phyloP scores from a whole-genome alignment of 2,797 vertebrate species.

The Carduelis carduelis region DNA sequence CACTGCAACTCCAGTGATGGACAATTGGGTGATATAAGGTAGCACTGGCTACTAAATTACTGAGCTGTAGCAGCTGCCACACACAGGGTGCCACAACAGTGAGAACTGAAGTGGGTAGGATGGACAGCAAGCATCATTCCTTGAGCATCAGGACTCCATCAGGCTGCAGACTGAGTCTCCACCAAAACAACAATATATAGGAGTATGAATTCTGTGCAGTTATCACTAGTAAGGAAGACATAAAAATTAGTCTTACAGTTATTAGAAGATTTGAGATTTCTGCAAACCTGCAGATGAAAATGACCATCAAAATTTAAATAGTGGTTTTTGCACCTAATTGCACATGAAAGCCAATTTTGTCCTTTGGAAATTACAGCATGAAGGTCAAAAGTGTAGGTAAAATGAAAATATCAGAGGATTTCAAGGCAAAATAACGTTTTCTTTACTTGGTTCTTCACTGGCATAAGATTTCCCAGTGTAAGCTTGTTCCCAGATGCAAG shows the following conservation, averaged over 20 bases:
- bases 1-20: background rate
- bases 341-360: background rate
- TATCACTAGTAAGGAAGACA: background rate
- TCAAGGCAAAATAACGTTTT: background rate
- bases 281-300: background rate
- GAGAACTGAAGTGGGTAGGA: background rate
- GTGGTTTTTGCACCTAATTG: background rate
- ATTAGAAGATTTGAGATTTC: background rate
- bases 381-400: background rate
- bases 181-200: background rate
- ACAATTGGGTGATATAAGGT: background rate
- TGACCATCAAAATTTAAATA: background rate
- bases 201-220: background rate
- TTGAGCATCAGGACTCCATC: background rate
- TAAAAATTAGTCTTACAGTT: background rate
- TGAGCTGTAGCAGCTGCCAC: background rate
- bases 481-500: conserved; percentile 33
- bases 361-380: background rate
- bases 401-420: background rate
- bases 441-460: background rate
- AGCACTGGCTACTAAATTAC: background rate
- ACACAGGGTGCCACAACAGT: background rate
- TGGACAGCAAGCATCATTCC: background rate
- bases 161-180: background rate
- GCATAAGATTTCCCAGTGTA: background rate